Evolutionary conservation across 2,113 vertebrate genomes (phyloP), one percentile per base, ranked within the genome.

Genomic region (Pontoporia blainvillei): DNA sequence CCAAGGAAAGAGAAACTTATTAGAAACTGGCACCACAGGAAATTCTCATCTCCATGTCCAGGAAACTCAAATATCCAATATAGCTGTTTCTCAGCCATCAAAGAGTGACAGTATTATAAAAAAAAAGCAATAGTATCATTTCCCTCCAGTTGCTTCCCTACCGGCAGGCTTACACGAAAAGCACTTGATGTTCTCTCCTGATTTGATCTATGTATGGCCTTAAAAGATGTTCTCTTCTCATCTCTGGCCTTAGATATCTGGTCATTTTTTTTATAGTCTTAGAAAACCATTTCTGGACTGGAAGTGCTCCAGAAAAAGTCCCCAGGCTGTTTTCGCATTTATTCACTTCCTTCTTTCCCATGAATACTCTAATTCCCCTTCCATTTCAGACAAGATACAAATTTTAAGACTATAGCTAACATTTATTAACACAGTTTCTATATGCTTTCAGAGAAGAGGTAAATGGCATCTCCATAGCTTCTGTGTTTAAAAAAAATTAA

Each of bases 301-400:
- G 39, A 91, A 95, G 59, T 23, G 10, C 14, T 96, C 78, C 86
- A 76, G 62, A 44, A 97, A 93, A 87, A 14, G 10, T 41, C 52
- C 21, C 66, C 27, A 36, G 12, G 10, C 73, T 83, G 36, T 3
- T 75, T 86, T 34, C 1, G 2, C 34, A 7, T 61, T 57, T 69
- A 81, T 90, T 94, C 90, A 61, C 49, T 75, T 20, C 17, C 82
- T 39, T 67, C 12, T 87, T 94, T 69, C 59, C 83, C 83, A 69
- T 8, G 17, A 83, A 36, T 39, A 88, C 15, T 59, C 91, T 69
- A 46, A 69, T 46, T 72, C 85, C 86, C 11, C 11, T 96, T 71
- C 96, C 23, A 92, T 89, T 96, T 93, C 66, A 94, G 81, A 14
- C 17, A 86, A 92, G 31, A 83, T 18, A 44, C 23, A 92, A 75